Percentiles rank a stretch among this genome's conserved stretches.
These are phyloP conservation scores for Parnassius mnemosyne DNA, from an alignment of 2,888 invertebrate genomes.

Conservation along the genomic window DNA sequence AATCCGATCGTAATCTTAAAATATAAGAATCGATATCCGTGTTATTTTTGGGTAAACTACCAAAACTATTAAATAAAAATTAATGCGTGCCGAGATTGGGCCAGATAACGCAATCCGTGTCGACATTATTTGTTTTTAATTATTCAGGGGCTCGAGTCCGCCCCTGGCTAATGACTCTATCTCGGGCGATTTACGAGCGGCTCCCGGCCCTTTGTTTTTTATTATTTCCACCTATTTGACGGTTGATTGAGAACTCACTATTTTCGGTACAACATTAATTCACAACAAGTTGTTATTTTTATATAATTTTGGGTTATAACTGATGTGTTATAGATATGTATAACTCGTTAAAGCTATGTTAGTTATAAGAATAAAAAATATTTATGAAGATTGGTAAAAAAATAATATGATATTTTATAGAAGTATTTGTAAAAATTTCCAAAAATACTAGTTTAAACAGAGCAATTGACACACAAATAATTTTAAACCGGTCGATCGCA, in stretches of 20 bases:
- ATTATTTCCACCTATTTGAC: constrained; percentile 48
- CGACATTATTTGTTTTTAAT: constrained; percentile 79
- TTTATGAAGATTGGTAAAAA: no score
- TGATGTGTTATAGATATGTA: no score
- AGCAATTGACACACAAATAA: no score
- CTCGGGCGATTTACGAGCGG: constrained; percentile 66
- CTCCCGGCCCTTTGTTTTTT: constrained; percentile 64
- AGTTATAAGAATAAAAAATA: no score
- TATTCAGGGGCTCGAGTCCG: constrained; percentile 69
- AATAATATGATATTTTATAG: no score
- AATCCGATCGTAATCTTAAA: constrained; percentile 7
- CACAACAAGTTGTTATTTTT: background rate
- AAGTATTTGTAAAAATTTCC: background rate
- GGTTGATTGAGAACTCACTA: constrained; percentile 50
- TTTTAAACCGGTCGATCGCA: background rate
- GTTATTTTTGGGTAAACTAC: constrained; percentile 37
- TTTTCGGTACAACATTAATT: constrained; percentile 22
- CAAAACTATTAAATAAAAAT: constrained; percentile 65
- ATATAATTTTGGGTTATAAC: background rate
- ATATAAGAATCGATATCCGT: constrained; percentile 37
- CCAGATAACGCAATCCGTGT: constrained; percentile 74
- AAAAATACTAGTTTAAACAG: no score
- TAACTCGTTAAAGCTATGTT: background rate
- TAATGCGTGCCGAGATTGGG: constrained; percentile 62
- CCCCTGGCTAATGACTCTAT: constrained; percentile 78